A percentile compares a stretch with the other conserved stretches of the same genome.
Evolutionary conservation across 2,113 vertebrate genomes (phyloP).

Genomic region (Hippocampus mohnikei): DNA sequence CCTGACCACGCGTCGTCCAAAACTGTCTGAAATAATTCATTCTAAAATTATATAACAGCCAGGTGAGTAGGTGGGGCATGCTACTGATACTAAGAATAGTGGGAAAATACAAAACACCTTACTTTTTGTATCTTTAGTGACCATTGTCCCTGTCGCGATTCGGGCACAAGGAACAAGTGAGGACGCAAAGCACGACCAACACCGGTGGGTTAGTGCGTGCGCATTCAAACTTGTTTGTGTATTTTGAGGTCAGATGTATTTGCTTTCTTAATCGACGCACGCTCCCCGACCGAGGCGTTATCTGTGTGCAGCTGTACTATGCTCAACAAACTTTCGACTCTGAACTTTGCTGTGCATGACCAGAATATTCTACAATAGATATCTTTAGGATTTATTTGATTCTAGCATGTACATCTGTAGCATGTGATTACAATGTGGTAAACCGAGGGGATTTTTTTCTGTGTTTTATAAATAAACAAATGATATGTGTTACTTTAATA

Average conservation of each 20-base stretch:
- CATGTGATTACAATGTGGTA: too few relatives aligned
- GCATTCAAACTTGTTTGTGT: not conserved
- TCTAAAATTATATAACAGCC: too few relatives aligned
- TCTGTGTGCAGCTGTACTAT: constrained; percentile 35
- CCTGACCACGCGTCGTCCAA: not conserved
- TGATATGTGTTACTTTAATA: too few relatives aligned
- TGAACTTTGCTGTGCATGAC: constrained; percentile 29
- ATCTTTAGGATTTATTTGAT: not conserved
- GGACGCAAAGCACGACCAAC: constrained; percentile 2
- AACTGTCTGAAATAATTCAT: not conserved
- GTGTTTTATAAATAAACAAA: too few relatives aligned
- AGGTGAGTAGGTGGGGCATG: not conserved
- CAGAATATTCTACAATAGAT: not conserved
- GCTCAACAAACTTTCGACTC: constrained; percentile 41
- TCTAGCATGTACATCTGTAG: too few relatives aligned
- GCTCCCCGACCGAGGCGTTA: constrained; percentile 33
- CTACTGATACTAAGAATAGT: not conserved
- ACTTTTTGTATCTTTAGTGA: not conserved
- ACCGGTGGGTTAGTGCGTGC: not conserved
- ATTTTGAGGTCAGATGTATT: constrained; percentile 15
- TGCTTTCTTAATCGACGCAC: constrained; percentile 29
- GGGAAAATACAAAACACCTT: not conserved
- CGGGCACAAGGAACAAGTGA: not conserved
- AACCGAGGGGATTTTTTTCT: too few relatives aligned
- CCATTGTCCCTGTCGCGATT: not conserved